Evolutionary conservation across 2,888 invertebrate genomes (phyloP).

Genomic region (Clepsis dumicolana): DNA sequence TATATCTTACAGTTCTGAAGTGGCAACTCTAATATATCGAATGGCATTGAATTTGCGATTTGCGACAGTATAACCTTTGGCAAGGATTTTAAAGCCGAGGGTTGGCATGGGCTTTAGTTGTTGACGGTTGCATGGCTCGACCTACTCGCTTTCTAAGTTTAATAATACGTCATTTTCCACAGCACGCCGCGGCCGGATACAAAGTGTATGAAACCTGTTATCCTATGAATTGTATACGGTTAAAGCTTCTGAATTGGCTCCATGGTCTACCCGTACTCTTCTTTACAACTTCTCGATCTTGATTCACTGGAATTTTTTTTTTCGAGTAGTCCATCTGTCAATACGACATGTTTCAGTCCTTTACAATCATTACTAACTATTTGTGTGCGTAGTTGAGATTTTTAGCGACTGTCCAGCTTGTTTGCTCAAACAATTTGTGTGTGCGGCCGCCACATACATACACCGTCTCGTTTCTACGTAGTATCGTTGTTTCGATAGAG

Average conservation of each 20-base stretch:
- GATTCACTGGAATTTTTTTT: too few relatives aligned
- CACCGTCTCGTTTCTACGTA: neutral
- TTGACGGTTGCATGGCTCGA: slow-evolving; percentile 53
- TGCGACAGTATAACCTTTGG: slow-evolving; percentile 18
- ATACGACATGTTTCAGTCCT: too few relatives aligned
- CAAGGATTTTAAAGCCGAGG: slow-evolving; percentile 44
- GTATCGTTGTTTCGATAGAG: neutral
- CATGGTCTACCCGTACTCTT: slow-evolving; percentile 48
- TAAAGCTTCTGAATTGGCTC: slow-evolving; percentile 60
- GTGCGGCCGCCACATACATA: neutral
- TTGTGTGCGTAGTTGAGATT: too few relatives aligned
- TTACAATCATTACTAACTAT: too few relatives aligned
- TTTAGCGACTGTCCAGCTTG: too few relatives aligned
- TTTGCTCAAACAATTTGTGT: neutral
- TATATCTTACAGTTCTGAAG: too few relatives aligned
- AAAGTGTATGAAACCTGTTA: slow-evolving; percentile 54
- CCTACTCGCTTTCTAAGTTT: slow-evolving; percentile 34
- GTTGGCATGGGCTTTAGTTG: slow-evolving; percentile 65
- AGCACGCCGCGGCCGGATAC: slow-evolving; percentile 75
- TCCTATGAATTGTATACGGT: slow-evolving; percentile 63
- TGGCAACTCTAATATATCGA: slow-evolving; percentile 24
- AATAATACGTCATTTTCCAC: slow-evolving; percentile 67
- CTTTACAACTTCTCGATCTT: neutral
- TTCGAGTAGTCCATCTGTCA: too few relatives aligned
- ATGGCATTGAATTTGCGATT: slow-evolving; percentile 33